These are phyloP conservation scores for Heterochromis multidens DNA, from an alignment of 2,113 vertebrate genomes.

Conservation along the genomic window DNA sequence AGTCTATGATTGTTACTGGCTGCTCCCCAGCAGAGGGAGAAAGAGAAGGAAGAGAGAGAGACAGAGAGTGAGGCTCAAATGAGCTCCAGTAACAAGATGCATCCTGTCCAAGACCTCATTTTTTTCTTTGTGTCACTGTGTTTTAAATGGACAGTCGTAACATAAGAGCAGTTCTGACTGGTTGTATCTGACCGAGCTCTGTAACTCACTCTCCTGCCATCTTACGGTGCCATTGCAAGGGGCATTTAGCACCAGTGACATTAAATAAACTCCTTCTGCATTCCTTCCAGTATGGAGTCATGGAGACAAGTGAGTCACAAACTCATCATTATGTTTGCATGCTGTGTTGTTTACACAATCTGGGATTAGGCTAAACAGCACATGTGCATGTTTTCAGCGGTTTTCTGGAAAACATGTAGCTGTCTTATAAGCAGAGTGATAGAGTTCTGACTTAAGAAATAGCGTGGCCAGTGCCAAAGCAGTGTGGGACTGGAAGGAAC, in stretches of 20 bases:
- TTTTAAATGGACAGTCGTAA: constrained; percentile 11
- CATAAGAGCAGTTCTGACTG: not conserved
- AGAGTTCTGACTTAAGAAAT: not conserved
- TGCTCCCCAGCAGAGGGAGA: constrained; percentile 25
- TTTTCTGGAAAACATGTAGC: constrained; percentile 1
- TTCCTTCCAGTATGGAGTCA: constrained; percentile 67
- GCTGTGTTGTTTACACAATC: constrained; percentile 50
- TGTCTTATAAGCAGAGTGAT: not conserved
- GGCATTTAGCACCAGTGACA: constrained; percentile 42
- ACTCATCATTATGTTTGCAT: constrained; percentile 44
- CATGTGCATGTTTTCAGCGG: not conserved
- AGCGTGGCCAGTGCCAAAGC: constrained; percentile 21
- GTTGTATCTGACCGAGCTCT: not conserved
- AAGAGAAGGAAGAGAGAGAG: constrained; percentile 6
- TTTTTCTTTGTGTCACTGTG: constrained; percentile 32
- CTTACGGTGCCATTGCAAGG: not conserved
- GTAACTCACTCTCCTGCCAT: not conserved
- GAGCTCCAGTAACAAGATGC: constrained; percentile 62
- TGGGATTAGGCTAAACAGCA: constrained; percentile 38
- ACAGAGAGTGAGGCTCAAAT: constrained; percentile 1
- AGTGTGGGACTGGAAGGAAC: not conserved
- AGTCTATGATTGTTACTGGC: constrained; percentile 59
- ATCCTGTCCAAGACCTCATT: constrained; percentile 56
- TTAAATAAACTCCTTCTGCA: constrained; percentile 43
- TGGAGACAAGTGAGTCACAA: constrained; percentile 34